These are phyloP conservation scores for Lasioglossum leucozonium DNA, from an alignment of 2,888 invertebrate genomes.

Conservation along the genomic window DNA sequence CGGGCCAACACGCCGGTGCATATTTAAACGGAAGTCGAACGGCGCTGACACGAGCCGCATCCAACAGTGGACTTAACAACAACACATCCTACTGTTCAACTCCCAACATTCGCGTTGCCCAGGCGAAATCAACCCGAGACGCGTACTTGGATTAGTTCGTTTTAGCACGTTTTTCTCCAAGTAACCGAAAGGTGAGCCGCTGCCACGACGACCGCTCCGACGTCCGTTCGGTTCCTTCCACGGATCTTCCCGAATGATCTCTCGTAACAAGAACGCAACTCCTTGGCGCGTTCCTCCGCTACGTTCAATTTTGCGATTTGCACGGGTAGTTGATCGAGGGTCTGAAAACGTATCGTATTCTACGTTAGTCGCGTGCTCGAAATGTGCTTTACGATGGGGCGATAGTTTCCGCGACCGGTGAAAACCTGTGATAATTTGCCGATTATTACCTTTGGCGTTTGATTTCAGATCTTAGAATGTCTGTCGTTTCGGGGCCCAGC, in stretches of 20 bases:
- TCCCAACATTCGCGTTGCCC: conserved; percentile 67
- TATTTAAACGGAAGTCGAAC: conserved; percentile 77
- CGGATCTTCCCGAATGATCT: not conserved
- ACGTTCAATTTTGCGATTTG: no score
- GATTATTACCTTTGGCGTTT: no score
- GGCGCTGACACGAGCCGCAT: conserved; percentile 79
- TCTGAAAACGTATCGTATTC: no score
- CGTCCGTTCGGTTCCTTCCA: not conserved
- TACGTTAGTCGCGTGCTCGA: no score
- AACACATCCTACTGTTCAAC: conserved; percentile 72
- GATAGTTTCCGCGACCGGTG: no score
- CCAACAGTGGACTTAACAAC: conserved; percentile 77
- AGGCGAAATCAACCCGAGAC: conserved; percentile 41
- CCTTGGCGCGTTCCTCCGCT: not conserved
- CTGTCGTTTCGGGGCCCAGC: conserved; percentile 85
- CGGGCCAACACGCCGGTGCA: conserved; percentile 65
- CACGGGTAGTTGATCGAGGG: no score
- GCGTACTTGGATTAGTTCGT: conserved; percentile 81
- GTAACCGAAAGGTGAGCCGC: conserved; percentile 70
- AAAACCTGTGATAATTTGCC: not conserved
- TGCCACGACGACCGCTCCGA: not conserved
- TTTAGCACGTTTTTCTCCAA: conserved; percentile 80
- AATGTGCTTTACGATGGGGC: no score
- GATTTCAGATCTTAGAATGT: conserved; percentile 66
- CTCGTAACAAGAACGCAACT: not conserved